Evolutionary conservation across 2,888 invertebrate genomes (phyloP).

Genomic region (Clusia tigrina): DNA sequence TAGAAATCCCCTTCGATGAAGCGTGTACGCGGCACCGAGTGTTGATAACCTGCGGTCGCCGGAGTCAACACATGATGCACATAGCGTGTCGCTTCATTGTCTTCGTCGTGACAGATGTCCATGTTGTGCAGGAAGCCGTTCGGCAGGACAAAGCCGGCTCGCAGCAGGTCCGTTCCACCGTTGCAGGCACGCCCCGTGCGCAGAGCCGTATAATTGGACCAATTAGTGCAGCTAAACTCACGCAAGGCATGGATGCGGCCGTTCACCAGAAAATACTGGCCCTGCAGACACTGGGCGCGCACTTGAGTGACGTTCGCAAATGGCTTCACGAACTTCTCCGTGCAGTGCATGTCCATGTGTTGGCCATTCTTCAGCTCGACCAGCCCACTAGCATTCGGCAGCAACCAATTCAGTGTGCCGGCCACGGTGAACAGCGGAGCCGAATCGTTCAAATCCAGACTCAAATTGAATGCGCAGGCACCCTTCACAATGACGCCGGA

Average conservation of each 20-base stretch:
- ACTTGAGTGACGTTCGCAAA: slow-evolving; percentile 40
- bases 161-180: slow-evolving; percentile 52
- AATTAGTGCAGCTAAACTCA: slow-evolving; percentile 55
- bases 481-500: slow-evolving; percentile 43
- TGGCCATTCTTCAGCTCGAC: slow-evolving; percentile 45
- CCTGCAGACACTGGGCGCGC: slow-evolving; percentile 49
- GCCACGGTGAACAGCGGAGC: slow-evolving; percentile 69
- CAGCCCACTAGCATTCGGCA: slow-evolving; percentile 47
- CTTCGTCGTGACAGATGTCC: slow-evolving; percentile 63
- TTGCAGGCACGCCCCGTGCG: slow-evolving; percentile 52
- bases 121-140: slow-evolving; percentile 57
- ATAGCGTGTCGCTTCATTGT: slow-evolving; percentile 59
- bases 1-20: slow-evolving; percentile 60
- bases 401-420: slow-evolving; percentile 50
- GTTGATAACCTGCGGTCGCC: slow-evolving; percentile 63
- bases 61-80: slow-evolving; percentile 61
- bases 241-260: slow-evolving; percentile 48
- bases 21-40: slow-evolving; percentile 56
- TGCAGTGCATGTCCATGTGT: slow-evolving; percentile 55
- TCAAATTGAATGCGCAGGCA: slow-evolving; percentile 47
- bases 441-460: slow-evolving; percentile 62
- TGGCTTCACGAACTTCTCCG: slow-evolving; percentile 44
- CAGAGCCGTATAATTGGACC: slow-evolving; percentile 52
- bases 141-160: slow-evolving; percentile 60
- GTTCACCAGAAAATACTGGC: slow-evolving; percentile 45